Percentiles rank a stretch among this genome's conserved stretches.
phyloP scores from a whole-genome alignment of 2,797 vertebrate genomes.

The Psittacula echo region DNA sequence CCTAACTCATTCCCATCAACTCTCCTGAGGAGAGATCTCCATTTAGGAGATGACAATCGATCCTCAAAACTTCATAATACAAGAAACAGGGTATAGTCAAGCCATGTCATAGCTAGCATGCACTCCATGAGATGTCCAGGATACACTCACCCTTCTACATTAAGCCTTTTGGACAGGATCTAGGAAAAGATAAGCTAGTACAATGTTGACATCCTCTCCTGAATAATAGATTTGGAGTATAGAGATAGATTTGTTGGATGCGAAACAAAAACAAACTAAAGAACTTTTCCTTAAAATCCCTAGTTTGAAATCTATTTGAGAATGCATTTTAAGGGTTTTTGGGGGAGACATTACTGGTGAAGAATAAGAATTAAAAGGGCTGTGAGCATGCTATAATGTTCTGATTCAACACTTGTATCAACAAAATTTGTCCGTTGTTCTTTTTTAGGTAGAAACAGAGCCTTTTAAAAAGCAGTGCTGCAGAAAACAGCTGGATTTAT shows the following conservation, averaged over 20 bases:
- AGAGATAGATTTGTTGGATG: background rate
- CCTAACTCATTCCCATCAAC: background rate
- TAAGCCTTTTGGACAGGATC: background rate
- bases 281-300: background rate
- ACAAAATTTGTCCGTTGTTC: background rate
- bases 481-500: conserved; percentile 39
- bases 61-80: background rate
- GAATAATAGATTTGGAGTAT: background rate
- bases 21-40: background rate
- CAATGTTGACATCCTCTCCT: background rate
- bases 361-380: background rate
- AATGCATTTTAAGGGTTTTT: background rate
- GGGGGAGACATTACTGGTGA: background rate
- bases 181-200: background rate
- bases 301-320: background rate
- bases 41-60: background rate
- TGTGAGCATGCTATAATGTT: background rate
- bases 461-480: background rate
- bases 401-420: background rate
- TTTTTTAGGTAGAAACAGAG: background rate
- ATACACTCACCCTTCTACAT: background rate
- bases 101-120: background rate
- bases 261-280: background rate
- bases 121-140: background rate
- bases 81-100: background rate